Conservation (phyloP, 2,888 invertebrate species). For the Leucozona laternaria region DNA sequence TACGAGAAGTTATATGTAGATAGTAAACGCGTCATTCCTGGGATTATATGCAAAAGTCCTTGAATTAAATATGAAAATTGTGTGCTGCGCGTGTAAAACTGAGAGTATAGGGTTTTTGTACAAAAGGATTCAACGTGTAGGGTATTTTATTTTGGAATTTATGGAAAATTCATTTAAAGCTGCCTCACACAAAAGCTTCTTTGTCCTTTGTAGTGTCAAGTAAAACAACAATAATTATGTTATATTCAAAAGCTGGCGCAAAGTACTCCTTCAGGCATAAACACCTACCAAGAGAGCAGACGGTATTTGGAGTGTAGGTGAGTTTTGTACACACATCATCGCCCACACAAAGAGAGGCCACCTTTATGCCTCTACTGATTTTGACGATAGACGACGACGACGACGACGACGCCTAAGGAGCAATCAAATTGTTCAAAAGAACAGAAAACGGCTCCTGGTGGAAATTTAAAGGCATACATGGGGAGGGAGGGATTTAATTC, state of each 20-base stretch:
- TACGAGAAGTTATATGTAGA: neutral
- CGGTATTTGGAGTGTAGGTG: slow-evolving; percentile 23
- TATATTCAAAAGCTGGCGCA: slow-evolving; percentile 71
- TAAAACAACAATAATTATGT: slow-evolving; percentile 77
- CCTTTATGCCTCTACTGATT: slow-evolving; percentile 19
- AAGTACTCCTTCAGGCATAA: slow-evolving; percentile 75
- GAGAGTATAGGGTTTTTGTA: slow-evolving; percentile 2
- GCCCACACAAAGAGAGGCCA: neutral
- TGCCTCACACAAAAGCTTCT: slow-evolving; percentile 51
- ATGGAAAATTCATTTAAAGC: slow-evolving; percentile 53
- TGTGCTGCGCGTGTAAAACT: slow-evolving; percentile 20
- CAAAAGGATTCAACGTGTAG: slow-evolving; percentile 5
- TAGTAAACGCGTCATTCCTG: slow-evolving; percentile 4
- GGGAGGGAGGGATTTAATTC: slow-evolving; percentile 82
- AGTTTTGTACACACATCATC: slow-evolving; percentile 26
- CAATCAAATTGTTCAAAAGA: slow-evolving; percentile 52
- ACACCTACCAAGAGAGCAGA: slow-evolving; percentile 78
- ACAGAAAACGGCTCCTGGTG: neutral
- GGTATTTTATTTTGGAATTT: slow-evolving; percentile 20
- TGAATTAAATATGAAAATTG: slow-evolving; percentile 31
- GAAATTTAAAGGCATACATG: slow-evolving; percentile 2
- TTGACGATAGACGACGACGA: slow-evolving; percentile 41
- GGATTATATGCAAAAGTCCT: slow-evolving; percentile 30
- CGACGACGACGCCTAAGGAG: slow-evolving; percentile 62
- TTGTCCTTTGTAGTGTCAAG: slow-evolving; percentile 81